Evolutionary conservation across 2,888 invertebrate species (phyloP).

Genomic region (Pammene aurita): DNA sequence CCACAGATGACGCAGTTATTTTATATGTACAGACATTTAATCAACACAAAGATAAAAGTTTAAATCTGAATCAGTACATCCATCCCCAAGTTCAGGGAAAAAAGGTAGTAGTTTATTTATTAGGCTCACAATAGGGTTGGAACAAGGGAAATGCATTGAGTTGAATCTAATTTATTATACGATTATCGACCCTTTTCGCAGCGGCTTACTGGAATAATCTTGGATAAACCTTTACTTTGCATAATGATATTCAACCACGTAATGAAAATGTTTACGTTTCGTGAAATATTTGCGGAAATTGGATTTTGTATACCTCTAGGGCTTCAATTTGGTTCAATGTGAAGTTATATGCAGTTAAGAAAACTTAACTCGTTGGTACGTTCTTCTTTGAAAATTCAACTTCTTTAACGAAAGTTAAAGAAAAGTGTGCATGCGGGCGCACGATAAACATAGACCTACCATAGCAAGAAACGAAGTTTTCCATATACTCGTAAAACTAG

Average conservation of each 20-base stretch:
- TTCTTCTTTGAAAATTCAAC: constrained; percentile 19
- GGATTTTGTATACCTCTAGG: neutral
- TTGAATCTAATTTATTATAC: constrained; percentile 9
- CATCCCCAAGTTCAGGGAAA: too few species aligned
- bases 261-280: constrained; percentile 8
- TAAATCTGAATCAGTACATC: too few species aligned
- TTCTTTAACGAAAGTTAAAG: constrained; percentile 25
- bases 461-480: constrained; percentile 10
- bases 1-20: too few species aligned
- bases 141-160: neutral
- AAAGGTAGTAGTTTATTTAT: neutral
- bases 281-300: neutral
- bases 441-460: constrained; percentile 8
- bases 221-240: constrained; percentile 7
- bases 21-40: too few species aligned
- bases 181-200: constrained; percentile 4
- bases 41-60: too few species aligned
- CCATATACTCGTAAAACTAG: too few species aligned
- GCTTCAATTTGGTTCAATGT: neutral
- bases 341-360: constrained; percentile 22
- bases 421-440: constrained; percentile 34
- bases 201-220: constrained; percentile 1
- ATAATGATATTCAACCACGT: neutral
- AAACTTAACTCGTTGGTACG: constrained; percentile 18
- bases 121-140: neutral